A percentile compares a stretch with the other conserved stretches of the same genome.
phyloP scores from a whole-genome alignment of 2,888 invertebrate genomes.

The Candidula unifasciata region DNA sequence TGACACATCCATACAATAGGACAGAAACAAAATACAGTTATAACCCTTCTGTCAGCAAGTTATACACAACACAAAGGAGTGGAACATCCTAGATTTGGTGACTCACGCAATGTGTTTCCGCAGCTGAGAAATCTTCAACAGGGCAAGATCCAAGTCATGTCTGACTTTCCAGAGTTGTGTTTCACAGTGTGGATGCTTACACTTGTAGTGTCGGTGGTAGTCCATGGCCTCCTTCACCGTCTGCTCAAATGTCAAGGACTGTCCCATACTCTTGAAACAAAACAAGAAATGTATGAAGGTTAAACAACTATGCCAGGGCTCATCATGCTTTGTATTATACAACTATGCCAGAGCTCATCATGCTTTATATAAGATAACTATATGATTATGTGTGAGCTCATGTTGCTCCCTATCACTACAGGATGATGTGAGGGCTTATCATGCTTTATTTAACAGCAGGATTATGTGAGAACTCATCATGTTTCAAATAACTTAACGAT shows the following conservation, averaged over 20 bases:
- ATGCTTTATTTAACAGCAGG: no score
- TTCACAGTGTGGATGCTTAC: constrained; percentile 83
- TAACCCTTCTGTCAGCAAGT: no score
- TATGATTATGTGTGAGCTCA: no score
- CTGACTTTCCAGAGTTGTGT: constrained; percentile 89
- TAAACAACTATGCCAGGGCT: neutral
- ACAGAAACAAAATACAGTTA: no score
- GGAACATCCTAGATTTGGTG: no score
- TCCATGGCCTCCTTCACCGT: constrained; percentile 89
- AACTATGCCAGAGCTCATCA: neutral
- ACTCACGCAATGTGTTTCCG: constrained; percentile 85
- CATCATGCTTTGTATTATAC: neutral
- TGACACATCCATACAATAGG: no score
- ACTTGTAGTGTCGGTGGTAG: constrained; percentile 85
- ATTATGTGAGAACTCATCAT: no score
- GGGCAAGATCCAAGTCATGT: constrained; percentile 92
- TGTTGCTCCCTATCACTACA: no score
- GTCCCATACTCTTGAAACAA: constrained; percentile 82
- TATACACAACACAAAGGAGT: no score
- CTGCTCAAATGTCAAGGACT: constrained; percentile 89
- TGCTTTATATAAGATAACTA: no score
- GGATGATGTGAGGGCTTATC: no score
- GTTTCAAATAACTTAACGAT: no score
- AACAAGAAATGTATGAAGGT: neutral
- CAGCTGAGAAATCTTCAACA: constrained; percentile 89